Evolutionary conservation across 2,888 invertebrate species (phyloP), one percentile per base, ranked within the genome.

Genomic region (Lamellibrachia columna): DNA sequence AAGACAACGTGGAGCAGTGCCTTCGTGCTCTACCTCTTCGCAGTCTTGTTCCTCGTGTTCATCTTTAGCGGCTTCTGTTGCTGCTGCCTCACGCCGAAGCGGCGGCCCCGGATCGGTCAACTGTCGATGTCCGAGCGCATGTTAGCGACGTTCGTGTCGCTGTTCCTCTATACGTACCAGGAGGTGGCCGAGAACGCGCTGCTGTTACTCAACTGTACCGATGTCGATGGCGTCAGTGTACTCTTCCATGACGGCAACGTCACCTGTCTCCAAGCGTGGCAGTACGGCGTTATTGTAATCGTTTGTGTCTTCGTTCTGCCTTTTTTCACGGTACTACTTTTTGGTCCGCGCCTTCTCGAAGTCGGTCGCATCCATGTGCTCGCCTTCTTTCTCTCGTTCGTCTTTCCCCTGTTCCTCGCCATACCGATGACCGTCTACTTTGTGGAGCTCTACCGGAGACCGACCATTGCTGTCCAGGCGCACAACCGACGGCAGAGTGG

Each of bases 211-310:
- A 92, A 93, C 53, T 94, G 94, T 75, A 90, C 90, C 7, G 22
- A 53, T 0, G 92, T 94, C 28, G n/a, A 92, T 6, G 92, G 91
- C 4, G 52, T 90, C 11, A 53, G 75, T n/a, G 93, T 94, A 8
- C 91, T 94, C 58, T 93, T 93, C 55, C 55, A 92, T 6, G 94
- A 94, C 91, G 94, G 93, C 22, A 93, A 93, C 60, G 92, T 93
- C 22, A 40, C 90, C 22, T 94, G 94, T 75, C 52, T 93, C 6
- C 93, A 93, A 90, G 60, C 58, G 55, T 94, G 94, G 94, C 94
- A 94, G 90, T 94, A 93, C 90, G 92, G 53, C 40, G 90, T 93
- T n/a, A 52, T 93, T 15, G 55, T 58, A 22, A 53, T 93, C n/a
- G 92, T 93, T 52, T 9, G 22, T 40, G 91, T 93, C 40, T 93